Percentiles rank a stretch among this genome's conserved stretches.
These are phyloP conservation scores for Tenualosa ilisha DNA, from an alignment of 2,797 vertebrate genomes.

Conservation along the genomic window DNA sequence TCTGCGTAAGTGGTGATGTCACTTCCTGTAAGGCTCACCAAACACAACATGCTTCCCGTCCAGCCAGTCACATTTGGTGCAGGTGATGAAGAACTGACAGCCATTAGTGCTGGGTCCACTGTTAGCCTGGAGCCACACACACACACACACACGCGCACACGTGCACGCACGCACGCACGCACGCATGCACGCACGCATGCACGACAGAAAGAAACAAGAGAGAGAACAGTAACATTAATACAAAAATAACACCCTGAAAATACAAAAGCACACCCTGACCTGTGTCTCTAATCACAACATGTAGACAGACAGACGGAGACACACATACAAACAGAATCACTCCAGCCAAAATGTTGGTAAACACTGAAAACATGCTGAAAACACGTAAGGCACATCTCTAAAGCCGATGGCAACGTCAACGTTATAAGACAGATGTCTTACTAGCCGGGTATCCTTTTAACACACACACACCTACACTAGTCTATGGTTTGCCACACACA, in stretches of 20 bases:
- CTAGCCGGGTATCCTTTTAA: too few relatives aligned
- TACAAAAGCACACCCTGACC: too few relatives aligned
- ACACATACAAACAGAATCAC: background rate
- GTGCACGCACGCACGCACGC: too few relatives aligned
- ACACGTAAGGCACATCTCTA: too few relatives aligned
- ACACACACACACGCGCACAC: slow-evolving; percentile 6
- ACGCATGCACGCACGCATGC: background rate
- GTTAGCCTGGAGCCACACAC: slow-evolving; percentile 81
- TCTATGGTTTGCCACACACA: too few relatives aligned
- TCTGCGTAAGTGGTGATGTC: too few relatives aligned
- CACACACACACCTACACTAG: too few relatives aligned
- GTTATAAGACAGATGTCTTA: too few relatives aligned
- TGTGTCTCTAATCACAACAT: background rate
- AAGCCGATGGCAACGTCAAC: too few relatives aligned
- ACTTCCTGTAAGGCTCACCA: slow-evolving; percentile 76
- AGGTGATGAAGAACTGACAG: slow-evolving; percentile 98
- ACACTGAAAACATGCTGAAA: too few relatives aligned
- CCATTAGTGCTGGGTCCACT: slow-evolving; percentile 96
- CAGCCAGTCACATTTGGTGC: slow-evolving; percentile 96
- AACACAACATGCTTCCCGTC: slow-evolving; percentile 98
- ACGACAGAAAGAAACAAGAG: background rate
- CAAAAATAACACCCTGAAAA: too few relatives aligned
- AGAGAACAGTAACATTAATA: background rate
- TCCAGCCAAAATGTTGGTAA: too few relatives aligned
- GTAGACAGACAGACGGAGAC: background rate